phyloP scores from a whole-genome alignment of 2,797 vertebrate genomes.

The Girardinus metallicus region DNA sequence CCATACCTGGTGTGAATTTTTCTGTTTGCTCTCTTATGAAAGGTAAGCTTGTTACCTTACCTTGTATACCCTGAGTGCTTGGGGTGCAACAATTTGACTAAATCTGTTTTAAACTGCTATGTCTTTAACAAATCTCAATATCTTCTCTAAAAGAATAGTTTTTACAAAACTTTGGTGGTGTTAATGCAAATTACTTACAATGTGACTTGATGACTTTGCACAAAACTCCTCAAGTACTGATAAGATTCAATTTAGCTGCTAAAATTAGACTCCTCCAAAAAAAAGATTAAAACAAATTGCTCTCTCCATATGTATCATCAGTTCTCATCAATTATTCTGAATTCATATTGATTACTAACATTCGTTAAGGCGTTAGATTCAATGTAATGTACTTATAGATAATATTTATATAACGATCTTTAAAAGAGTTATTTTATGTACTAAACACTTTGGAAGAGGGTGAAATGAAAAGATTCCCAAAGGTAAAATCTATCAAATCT shows the following conservation, averaged over 20 bases:
- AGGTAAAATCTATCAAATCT: background rate
- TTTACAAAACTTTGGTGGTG: background rate
- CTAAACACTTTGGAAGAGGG: no score
- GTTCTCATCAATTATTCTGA: no score
- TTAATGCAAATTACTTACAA: background rate
- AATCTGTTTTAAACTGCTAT: background rate
- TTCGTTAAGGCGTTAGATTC: no score
- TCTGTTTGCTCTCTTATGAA: background rate
- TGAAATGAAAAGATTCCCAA: background rate
- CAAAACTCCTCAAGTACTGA: no score
- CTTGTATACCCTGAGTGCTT: background rate
- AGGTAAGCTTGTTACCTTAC: background rate
- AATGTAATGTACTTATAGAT: no score
- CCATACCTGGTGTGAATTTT: background rate
- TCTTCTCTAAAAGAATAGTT: background rate
- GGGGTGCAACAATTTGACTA: background rate
- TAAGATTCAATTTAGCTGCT: no score
- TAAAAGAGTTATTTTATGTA: no score
- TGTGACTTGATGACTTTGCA: background rate
- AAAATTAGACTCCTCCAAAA: no score
- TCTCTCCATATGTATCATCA: no score
- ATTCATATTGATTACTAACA: no score
- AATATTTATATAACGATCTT: no score
- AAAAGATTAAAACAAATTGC: no score
- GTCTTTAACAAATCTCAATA: background rate